These are phyloP conservation scores for Psettodes erumei DNA, from an alignment of 2,113 vertebrate genomes.

Conservation along the genomic window DNA sequence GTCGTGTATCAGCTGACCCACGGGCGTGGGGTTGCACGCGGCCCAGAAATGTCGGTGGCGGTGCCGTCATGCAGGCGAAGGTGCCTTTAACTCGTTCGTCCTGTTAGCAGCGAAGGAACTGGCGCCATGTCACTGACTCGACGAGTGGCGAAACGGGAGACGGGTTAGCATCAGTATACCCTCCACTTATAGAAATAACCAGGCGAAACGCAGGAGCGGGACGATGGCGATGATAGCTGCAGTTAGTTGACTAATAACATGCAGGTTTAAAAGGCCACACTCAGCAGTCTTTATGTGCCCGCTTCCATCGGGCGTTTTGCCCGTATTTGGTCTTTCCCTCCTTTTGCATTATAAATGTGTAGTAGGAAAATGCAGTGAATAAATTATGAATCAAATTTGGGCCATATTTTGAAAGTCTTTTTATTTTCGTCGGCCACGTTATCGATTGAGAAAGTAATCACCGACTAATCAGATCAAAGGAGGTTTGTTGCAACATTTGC, in stretches of 20 bases:
- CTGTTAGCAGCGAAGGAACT: conserved; percentile 13
- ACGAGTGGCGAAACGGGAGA: not conserved
- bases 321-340: not conserved
- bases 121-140: not conserved
- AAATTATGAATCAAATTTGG: too few relatives aligned
- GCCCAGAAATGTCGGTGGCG: not conserved
- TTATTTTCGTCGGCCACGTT: too few relatives aligned
- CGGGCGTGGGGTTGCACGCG: conserved; percentile 1
- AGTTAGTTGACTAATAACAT: not conserved
- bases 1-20: conserved; percentile 13
- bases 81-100: not conserved
- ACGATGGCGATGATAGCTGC: not conserved
- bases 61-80: not conserved
- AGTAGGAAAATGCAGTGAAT: too few relatives aligned
- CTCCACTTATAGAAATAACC: not conserved
- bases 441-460: not conserved
- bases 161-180: not conserved
- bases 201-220: conserved; percentile 9
- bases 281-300: not conserved
- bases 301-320: not conserved
- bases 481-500: not conserved
- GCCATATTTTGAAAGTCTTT: too few relatives aligned
- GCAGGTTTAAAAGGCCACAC: not conserved
- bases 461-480: not conserved
- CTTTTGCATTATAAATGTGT: not conserved